Evolutionary conservation across 2,888 invertebrate species (phyloP).

Genomic region (Drosophila heteroneura): DNA sequence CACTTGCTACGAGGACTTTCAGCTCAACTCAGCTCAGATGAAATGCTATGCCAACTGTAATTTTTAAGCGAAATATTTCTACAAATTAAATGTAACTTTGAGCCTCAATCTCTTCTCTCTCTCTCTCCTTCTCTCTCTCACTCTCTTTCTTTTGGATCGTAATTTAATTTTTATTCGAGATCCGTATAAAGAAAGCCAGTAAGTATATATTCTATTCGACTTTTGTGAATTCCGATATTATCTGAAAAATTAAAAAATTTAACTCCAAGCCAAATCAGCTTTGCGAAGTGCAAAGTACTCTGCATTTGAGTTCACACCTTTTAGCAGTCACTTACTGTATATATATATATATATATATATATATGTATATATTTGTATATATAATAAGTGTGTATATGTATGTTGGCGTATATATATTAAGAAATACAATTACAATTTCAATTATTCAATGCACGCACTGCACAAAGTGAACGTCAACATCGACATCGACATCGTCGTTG

Average conservation of each 20-base stretch:
- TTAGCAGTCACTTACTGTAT: not conserved
- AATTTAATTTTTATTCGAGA: too few relatives aligned
- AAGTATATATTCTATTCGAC: not conserved
- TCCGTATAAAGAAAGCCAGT: too few relatives aligned
- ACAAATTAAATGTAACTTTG: too few relatives aligned
- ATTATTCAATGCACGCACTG: conserved; percentile 72
- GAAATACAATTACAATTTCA: conserved; percentile 62
- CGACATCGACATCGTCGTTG: not conserved
- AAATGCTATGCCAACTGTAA: not conserved
- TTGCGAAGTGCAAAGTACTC: not conserved
- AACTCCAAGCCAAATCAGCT: not conserved
- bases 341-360: not conserved
- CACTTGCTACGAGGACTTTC: not conserved
- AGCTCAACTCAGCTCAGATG: not conserved
- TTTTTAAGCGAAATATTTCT: not conserved
- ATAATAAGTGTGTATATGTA: not conserved
- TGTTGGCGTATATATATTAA: conserved; percentile 8
- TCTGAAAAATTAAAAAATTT: not conserved
- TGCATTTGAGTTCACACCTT: not conserved
- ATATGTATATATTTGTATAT: not conserved
- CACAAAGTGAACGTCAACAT: conserved; percentile 32
- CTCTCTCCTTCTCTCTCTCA: too few relatives aligned
- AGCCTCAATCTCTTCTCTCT: too few relatives aligned
- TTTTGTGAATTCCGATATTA: not conserved
- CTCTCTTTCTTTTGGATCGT: too few relatives aligned